Percentiles rank a stretch among this genome's conserved stretches.
Evolutionary conservation across 2,797 vertebrate genomes (phyloP).

Genomic region (Lates japonicus): DNA sequence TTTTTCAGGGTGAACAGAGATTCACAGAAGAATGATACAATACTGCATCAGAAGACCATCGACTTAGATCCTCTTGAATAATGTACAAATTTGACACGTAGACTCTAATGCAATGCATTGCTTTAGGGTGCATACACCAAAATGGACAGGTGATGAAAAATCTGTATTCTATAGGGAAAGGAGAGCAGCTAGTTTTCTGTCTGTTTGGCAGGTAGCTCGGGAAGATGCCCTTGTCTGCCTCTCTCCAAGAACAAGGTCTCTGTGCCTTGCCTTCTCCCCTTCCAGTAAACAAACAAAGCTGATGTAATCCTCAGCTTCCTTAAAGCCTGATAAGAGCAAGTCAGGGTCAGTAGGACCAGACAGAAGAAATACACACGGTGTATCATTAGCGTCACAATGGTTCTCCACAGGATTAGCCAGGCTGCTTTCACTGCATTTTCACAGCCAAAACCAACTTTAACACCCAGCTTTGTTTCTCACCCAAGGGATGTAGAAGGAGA

Average conservation of each 20-base stretch:
- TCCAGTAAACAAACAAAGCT: slow-evolving; percentile 74
- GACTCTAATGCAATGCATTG: slow-evolving; percentile 12
- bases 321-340: slow-evolving; percentile 58
- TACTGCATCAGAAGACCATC: not conserved
- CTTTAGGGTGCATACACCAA: slow-evolving; percentile 16
- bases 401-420: slow-evolving; percentile 65
- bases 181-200: slow-evolving; percentile 11
- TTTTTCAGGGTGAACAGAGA: not conserved
- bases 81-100: slow-evolving; percentile 14
- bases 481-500: slow-evolving; percentile 25
- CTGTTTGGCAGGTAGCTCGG: slow-evolving; percentile 33
- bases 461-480: slow-evolving; percentile 45
- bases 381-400: slow-evolving; percentile 68
- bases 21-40: not conserved
- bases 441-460: slow-evolving; percentile 53
- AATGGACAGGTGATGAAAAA: slow-evolving; percentile 51
- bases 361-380: slow-evolving; percentile 49
- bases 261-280: slow-evolving; percentile 44
- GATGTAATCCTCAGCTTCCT: slow-evolving; percentile 74
- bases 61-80: slow-evolving; percentile 25
- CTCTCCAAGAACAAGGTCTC: slow-evolving; percentile 50
- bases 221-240: slow-evolving; percentile 61
- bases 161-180: slow-evolving; percentile 43
- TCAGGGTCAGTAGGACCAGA: slow-evolving; percentile 63
- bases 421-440: slow-evolving; percentile 60